A percentile compares a stretch with the other conserved stretches of the same genome.
These are phyloP conservation scores for Zygaena filipendulae DNA, from an alignment of 2,888 invertebrate genomes.

Conservation along the genomic window DNA sequence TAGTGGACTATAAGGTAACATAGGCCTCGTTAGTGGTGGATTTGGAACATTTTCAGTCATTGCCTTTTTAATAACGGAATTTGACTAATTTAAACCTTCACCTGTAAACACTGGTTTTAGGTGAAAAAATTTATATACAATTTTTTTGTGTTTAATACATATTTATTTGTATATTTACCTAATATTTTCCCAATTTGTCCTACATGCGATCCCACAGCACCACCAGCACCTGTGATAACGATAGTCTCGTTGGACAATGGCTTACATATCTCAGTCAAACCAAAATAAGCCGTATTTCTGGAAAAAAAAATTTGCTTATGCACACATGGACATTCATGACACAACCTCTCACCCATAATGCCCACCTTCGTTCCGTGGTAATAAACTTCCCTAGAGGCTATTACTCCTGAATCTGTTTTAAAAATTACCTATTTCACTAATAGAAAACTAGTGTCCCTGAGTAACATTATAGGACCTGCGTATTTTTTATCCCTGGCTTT, in stretches of 20 bases:
- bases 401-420: no score
- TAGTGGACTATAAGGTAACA: no score
- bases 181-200: conserved; percentile 83
- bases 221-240: conserved; percentile 79
- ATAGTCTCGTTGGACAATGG: conserved; percentile 79
- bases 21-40: no score
- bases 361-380: no score
- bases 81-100: no score
- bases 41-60: no score
- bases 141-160: conserved; percentile 1
- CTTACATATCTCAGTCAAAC: conserved; percentile 75
- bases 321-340: not conserved
- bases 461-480: no score
- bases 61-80: no score
- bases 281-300: conserved; percentile 81
- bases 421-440: no score
- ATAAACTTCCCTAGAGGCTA: no score
- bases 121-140: not conserved
- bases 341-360: not conserved
- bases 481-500: no score
- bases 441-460: no score
- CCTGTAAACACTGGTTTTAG: not conserved
- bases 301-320: conserved; percentile 15
- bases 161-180: conserved; percentile 31
- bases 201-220: conserved; percentile 81